Conservation (phyloP, 53 echinoderm and acorn worm species). For the Patiria pectinifera region DNA sequence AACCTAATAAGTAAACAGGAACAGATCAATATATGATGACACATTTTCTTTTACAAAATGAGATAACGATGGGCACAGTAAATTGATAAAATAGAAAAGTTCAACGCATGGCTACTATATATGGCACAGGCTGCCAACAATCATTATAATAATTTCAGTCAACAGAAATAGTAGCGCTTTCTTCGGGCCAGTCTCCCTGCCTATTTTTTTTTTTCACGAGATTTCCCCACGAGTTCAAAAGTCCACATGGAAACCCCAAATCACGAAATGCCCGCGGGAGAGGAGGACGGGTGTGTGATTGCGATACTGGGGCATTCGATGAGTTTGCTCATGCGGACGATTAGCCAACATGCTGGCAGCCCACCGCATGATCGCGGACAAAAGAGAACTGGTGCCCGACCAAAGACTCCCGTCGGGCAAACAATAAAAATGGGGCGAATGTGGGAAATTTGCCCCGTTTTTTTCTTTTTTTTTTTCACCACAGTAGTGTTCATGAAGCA, state of each 20-base stretch:
- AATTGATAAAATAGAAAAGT: background rate
- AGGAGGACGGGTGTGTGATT: background rate
- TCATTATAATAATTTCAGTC: background rate
- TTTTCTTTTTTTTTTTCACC: conserved; percentile 14
- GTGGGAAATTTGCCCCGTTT: background rate
- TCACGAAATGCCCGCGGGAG: background rate
- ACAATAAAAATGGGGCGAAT: background rate
- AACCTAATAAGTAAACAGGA: conserved; percentile 51
- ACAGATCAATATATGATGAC: conserved; percentile 22
- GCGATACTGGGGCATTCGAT: background rate
- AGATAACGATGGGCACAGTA: background rate
- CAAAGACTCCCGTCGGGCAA: conserved; percentile 10
- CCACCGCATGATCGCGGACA: conserved; percentile 16
- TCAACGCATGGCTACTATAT: background rate
- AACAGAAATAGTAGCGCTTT: background rate
- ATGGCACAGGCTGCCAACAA: background rate
- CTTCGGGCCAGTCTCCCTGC: background rate
- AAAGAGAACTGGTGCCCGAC: background rate
- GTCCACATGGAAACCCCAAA: background rate
- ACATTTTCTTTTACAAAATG: background rate
- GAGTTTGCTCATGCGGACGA: background rate
- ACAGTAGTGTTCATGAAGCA: background rate
- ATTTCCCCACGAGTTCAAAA: conserved; percentile 19
- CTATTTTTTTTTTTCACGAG: background rate
- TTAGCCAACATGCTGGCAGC: background rate